A percentile compares a stretch with the other conserved stretches of the same genome.
Evolutionary conservation across 2,113 vertebrate species (phyloP).

Genomic region (Cebus imitator): DNA sequence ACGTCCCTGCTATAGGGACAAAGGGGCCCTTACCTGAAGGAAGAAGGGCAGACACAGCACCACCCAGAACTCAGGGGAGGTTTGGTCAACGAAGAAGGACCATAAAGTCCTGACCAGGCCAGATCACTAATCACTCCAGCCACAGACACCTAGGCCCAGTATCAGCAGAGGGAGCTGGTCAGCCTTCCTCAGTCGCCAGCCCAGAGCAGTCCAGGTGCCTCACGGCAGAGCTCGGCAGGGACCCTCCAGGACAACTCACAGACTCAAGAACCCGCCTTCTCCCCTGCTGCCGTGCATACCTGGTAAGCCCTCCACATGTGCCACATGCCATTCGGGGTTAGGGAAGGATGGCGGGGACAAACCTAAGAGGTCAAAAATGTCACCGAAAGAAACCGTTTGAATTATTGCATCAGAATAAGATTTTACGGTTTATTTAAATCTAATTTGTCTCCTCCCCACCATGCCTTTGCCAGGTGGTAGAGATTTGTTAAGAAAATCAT

Average conservation of each 20-base stretch:
- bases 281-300: not conserved
- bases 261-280: not conserved
- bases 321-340: accelerated
- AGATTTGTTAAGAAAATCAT: not conserved
- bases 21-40: not conserved
- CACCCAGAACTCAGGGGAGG: too few relatives aligned
- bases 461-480: too few relatives aligned
- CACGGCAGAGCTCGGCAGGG: not conserved
- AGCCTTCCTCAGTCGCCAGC: not conserved
- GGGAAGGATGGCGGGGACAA: not conserved
- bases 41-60: not conserved
- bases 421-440: not conserved
- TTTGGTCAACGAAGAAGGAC: not conserved
- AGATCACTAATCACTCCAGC: not conserved
- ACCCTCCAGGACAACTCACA: not conserved
- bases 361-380: not conserved
- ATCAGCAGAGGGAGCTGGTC: too few relatives aligned
- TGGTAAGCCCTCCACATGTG: not conserved
- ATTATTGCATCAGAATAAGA: not conserved
- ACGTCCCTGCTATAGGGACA: not conserved
- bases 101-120: not conserved
- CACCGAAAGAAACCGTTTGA: not conserved
- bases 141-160: not conserved
- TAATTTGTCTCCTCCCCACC: not conserved
- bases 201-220: not conserved